A percentile compares a stretch with the other conserved stretches of the same genome.
These are phyloP conservation scores for Gadopsis marmoratus DNA, from an alignment of 2,797 vertebrate species.

Conservation along the genomic window DNA sequence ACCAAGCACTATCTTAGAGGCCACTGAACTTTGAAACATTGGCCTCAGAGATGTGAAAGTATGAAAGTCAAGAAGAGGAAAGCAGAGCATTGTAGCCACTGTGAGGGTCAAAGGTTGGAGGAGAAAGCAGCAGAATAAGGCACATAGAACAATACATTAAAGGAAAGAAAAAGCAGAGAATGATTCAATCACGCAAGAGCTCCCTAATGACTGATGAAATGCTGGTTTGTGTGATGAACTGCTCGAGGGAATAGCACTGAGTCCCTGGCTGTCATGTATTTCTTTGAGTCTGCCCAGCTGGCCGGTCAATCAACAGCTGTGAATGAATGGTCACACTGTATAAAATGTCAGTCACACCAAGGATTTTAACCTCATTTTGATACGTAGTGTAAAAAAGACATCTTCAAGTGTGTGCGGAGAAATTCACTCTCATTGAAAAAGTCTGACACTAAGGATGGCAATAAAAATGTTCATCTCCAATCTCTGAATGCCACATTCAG, in stretches of 20 bases:
- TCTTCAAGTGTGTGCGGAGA: not conserved
- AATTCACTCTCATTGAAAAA: not conserved
- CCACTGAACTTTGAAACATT: conserved; percentile 69
- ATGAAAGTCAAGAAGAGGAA: conserved; percentile 24
- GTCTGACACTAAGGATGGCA: not conserved
- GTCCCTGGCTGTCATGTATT: conserved; percentile 37
- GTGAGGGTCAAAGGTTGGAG: conserved; percentile 44
- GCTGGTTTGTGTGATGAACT: conserved; percentile 54
- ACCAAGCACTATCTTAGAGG: conserved; percentile 55
- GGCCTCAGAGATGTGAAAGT: conserved; percentile 57
- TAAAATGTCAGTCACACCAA: conserved; percentile 4
- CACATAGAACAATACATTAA: not conserved
- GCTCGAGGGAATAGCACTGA: conserved; percentile 34
- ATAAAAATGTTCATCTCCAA: not conserved
- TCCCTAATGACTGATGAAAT: conserved; percentile 39
- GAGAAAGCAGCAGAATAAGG: conserved; percentile 24
- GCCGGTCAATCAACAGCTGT: conserved; percentile 23
- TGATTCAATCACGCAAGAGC: conserved; percentile 33
- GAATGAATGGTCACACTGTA: not conserved
- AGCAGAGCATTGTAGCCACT: conserved; percentile 18
- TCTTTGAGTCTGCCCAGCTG: conserved; percentile 59
- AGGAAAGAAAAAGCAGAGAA: conserved; percentile 20
- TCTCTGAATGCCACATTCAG: not conserved
- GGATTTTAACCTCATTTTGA: conserved; percentile 1
- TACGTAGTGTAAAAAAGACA: not conserved